Evolutionary conservation across 2,113 vertebrate genomes (phyloP).

Genomic region (Poeciliopsis prolifica): DNA sequence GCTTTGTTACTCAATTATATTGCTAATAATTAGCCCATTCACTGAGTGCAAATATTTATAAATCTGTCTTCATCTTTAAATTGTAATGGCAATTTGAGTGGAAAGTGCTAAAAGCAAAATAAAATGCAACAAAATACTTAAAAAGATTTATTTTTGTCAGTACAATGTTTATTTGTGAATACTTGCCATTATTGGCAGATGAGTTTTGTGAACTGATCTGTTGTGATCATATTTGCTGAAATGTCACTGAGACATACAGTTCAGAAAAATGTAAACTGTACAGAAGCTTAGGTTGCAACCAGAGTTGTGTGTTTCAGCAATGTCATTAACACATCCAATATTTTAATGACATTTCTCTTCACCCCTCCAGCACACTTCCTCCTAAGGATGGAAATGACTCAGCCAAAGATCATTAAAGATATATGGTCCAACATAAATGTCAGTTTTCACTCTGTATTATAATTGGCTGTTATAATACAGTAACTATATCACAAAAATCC

Average conservation of each 20-base stretch:
- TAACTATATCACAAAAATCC: conserved; percentile 9
- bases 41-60: not conserved
- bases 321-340: conserved; percentile 5
- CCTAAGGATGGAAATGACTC: not conserved
- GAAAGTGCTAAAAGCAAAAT: not conserved
- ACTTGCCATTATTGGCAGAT: not conserved
- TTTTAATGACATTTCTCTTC: too few species aligned
- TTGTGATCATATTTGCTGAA: not conserved
- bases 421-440: not conserved
- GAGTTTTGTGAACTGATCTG: not conserved
- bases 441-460: not conserved
- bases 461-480: not conserved
- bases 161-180: not conserved
- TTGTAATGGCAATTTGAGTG: not conserved
- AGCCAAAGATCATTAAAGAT: conserved; percentile 5
- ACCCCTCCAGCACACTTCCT: not conserved
- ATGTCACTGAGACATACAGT: not conserved
- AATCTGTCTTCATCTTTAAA: not conserved
- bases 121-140: not conserved
- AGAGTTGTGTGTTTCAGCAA: conserved; percentile 2
- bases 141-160: not conserved
- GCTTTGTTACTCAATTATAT: not conserved
- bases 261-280: not conserved
- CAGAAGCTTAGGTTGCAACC: not conserved
- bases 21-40: not conserved